phyloP scores from a whole-genome alignment of 2,113 vertebrate species.

The Orthonyx spaldingii region DNA sequence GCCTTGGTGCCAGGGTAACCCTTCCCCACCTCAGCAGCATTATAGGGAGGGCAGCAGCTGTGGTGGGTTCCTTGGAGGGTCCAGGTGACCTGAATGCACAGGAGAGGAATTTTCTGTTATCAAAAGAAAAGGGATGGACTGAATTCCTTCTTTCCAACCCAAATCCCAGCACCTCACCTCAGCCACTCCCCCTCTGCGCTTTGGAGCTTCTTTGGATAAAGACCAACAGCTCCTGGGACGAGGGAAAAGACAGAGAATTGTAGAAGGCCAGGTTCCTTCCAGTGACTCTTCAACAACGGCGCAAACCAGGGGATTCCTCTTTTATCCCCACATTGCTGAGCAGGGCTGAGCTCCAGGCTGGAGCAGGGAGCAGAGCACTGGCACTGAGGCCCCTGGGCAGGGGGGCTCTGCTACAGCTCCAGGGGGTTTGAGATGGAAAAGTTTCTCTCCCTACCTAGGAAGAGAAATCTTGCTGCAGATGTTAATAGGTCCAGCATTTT shows the following conservation, averaged over 20 bases:
- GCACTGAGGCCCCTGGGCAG: too few relatives aligned
- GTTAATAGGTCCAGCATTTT: neutral
- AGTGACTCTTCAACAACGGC: neutral
- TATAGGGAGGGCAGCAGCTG: fast-evolving
- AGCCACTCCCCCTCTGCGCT: neutral
- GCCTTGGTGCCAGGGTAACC: fast-evolving
- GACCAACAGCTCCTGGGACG: neutral
- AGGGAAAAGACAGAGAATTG: neutral
- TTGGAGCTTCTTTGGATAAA: neutral
- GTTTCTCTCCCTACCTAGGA: neutral
- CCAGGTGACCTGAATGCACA: neutral
- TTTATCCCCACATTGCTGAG: fast-evolving
- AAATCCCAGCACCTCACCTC: neutral
- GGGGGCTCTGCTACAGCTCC: neutral
- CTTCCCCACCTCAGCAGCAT: neutral
- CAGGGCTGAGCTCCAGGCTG: neutral
- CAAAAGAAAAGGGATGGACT: fast-evolving
- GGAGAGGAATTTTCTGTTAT: neutral
- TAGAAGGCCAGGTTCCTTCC: neutral
- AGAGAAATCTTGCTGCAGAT: neutral
- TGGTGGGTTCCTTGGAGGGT: neutral
- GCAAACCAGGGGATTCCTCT: neutral
- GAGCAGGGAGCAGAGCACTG: neutral
- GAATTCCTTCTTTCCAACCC: neutral
- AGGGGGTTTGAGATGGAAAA: neutral